phyloP scores from a whole-genome alignment of 2,797 vertebrate species.

The Parambassis ranga region DNA sequence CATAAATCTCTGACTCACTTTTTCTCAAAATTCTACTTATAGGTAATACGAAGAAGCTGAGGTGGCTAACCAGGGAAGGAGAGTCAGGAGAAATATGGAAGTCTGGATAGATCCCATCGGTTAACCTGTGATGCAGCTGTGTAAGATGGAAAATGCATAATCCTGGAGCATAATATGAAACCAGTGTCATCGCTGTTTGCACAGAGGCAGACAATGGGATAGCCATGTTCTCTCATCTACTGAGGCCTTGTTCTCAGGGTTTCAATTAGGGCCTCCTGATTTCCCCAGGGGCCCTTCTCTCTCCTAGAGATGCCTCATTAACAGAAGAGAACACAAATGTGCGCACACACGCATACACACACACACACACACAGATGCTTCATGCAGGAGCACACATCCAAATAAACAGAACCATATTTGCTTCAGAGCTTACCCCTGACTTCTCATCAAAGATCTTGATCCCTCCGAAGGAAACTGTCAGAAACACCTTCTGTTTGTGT shows the following conservation, averaged over 20 bases:
- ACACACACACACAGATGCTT: conserved; percentile 2
- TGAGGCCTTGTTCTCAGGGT: conserved; percentile 71
- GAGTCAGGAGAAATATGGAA: neutral
- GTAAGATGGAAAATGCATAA: conserved; percentile 44
- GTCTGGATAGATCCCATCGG: conserved; percentile 7
- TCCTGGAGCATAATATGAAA: conserved; percentile 51
- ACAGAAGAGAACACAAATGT: conserved; percentile 56
- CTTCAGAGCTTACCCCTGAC: conserved; percentile 90
- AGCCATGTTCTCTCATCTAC: conserved; percentile 74
- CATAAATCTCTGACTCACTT: neutral
- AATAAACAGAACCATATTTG: neutral
- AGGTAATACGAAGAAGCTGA: too few species aligned
- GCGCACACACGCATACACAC: conserved; percentile 2
- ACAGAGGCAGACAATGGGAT: conserved; percentile 59
- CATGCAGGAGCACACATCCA: neutral
- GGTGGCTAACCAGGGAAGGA: too few species aligned
- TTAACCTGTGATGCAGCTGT: conserved; percentile 24
- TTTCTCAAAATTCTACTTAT: too few species aligned
- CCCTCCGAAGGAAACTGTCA: conserved; percentile 97
- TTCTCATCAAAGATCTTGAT: conserved; percentile 99
- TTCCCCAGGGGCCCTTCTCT: conserved; percentile 68
- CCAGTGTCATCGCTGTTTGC: conserved; percentile 47
- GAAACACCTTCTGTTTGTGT: conserved; percentile 98
- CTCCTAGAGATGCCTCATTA: conserved; percentile 75
- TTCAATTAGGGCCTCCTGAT: conserved; percentile 81